Conservation (phyloP, 2,888 invertebrate genomes). For the Timandra comae region DNA sequence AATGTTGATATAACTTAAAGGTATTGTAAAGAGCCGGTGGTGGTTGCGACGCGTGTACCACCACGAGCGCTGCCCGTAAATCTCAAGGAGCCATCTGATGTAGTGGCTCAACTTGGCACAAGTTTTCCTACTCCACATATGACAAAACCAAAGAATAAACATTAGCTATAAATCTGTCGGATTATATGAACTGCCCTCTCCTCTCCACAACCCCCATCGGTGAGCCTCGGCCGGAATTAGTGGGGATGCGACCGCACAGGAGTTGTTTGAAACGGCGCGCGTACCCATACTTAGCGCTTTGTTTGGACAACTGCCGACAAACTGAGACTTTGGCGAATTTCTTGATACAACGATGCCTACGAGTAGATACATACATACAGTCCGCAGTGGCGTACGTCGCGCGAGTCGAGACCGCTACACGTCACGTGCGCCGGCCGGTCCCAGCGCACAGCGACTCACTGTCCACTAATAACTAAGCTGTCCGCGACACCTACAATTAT, state of each 20-base stretch:
- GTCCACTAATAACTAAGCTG: too few relatives aligned
- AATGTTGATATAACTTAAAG: too few relatives aligned
- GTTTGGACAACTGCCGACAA: slow-evolving; percentile 13
- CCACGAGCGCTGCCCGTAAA: background rate
- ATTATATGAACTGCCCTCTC: slow-evolving; percentile 1
- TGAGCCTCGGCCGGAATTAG: background rate
- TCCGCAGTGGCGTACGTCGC: too few relatives aligned
- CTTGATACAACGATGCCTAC: slow-evolving; percentile 3
- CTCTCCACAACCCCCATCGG: too few relatives aligned
- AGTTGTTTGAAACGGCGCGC: background rate
- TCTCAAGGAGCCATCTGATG: background rate
- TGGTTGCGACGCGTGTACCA: too few relatives aligned
- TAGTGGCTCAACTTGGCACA: background rate
- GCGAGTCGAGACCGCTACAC: too few relatives aligned
- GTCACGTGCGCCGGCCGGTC: too few relatives aligned
- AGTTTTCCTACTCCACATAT: slow-evolving; percentile 3
- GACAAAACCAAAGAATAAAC: slow-evolving; percentile 8
- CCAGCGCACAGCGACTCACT: too few relatives aligned
- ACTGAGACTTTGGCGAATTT: slow-evolving; percentile 4
- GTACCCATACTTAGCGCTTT: slow-evolving; percentile 11
- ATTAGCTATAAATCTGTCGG: slow-evolving; percentile 8
- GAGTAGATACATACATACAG: too few relatives aligned
- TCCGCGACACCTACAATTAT: too few relatives aligned
- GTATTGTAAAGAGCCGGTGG: too few relatives aligned
- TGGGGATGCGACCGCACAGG: slow-evolving; percentile 1